Base-by-base conservation (phyloP, 1,140 invertebrate species). In the Rhynchophorus ferrugineus region DNA sequence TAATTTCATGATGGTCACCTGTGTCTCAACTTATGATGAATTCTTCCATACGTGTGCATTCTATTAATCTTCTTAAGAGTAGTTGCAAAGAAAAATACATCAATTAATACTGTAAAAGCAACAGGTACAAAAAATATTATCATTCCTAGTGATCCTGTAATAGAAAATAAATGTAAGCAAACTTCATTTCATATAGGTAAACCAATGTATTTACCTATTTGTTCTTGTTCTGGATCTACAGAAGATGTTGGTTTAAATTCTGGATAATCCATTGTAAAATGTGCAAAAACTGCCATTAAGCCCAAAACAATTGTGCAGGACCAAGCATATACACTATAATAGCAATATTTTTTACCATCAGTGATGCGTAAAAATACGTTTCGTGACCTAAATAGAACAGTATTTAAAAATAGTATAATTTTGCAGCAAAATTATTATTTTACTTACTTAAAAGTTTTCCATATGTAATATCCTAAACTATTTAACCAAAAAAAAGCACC, bases 401-500 rank as follows among this genome's bases (percentile, higher is more conserved):
- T 29, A 29, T 29, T n/a, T n/a, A n/a, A 16, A 13, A 13, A 22
- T 2, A 11, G 43, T 29, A 3, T 39, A 45, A 33, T 45, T 22
- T 16, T 34, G 13, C 18, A n/a, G n/a, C n/a, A n/a, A n/a, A n/a
- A n/a, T n/a, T n/a, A n/a, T n/a, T n/a, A n/a, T n/a, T n/a, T 17
- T 1, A 24, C 45, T 70, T 73, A 82, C 81, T 76, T 79, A 59
- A 89, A 89, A 1, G 84, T 89, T 66, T 83, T 87, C 87, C 87
- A 90, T 36, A 90, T 84, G 64, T 89, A 89, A 67, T 86, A 90
- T 35, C 85, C 86, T 44, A 88, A 77, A 59, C 84, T 85, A 59
- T 85, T 89, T 0, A 91, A 69, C 87, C 87, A 91, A 59, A 89
- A 88, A 69, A 89, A 89, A 20, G 85, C 83, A 9, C 80, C 84